Evolutionary conservation across 2,888 invertebrate species (phyloP).

Genomic region (Stenodera caucasica): DNA sequence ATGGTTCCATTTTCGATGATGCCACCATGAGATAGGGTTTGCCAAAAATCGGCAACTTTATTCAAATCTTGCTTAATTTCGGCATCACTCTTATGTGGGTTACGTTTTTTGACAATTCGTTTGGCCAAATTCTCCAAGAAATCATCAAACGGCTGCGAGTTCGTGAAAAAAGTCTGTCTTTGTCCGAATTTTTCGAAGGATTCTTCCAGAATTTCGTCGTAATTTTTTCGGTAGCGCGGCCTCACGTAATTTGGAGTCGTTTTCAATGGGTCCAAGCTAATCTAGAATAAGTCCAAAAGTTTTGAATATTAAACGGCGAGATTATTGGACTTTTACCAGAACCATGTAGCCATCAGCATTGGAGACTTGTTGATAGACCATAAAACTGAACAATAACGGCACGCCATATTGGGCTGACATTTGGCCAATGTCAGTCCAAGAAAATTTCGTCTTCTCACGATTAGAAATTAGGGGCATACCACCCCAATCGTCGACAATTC

Average conservation of each 20-base stretch:
- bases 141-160: conserved; percentile 34
- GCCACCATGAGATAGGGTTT: conserved; percentile 37
- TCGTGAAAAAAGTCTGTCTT: not conserved
- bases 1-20: conserved; percentile 27
- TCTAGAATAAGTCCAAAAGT: conserved; percentile 4
- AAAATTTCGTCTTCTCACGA: conserved; percentile 24
- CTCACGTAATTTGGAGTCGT: conserved; percentile 7
- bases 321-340: not conserved
- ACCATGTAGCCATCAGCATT: not conserved
- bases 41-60: conserved; percentile 41
- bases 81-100: conserved; percentile 31
- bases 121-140: conserved; percentile 35
- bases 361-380: not conserved
- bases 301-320: no score
- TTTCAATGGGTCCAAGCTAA: conserved; percentile 8
- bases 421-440: conserved; percentile 48
- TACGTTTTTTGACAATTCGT: conserved; percentile 26
- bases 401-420: conserved; percentile 50
- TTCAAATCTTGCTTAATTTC: conserved; percentile 36
- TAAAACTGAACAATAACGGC: conserved; percentile 48
- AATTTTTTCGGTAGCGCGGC: not conserved
- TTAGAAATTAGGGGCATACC: conserved; percentile 48
- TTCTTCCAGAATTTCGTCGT: conserved; percentile 17
- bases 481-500: conserved; percentile 44
- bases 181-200: conserved; percentile 11